Percentiles rank a stretch among this genome's conserved stretches.
These are phyloP conservation scores for Adela reaumurella DNA, from an alignment of 2,888 invertebrate species.

Conservation along the genomic window DNA sequence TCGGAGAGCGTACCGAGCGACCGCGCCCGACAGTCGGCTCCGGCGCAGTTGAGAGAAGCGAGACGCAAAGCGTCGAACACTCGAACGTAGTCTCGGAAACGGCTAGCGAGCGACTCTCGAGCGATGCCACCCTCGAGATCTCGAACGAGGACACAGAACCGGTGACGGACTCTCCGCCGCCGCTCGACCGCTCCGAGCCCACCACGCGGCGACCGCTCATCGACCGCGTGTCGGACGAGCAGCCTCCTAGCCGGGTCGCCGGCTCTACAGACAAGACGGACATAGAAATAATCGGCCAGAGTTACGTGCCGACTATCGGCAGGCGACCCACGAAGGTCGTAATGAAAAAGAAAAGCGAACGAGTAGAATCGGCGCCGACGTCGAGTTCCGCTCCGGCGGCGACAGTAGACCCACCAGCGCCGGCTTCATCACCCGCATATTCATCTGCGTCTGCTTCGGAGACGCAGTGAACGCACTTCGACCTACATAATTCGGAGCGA, in stretches of 20 bases:
- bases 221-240: conserved; percentile 36
- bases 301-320: conserved; percentile 38
- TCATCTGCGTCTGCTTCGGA: too few relatives aligned
- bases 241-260: conserved; percentile 16
- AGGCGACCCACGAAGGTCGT: conserved; percentile 40
- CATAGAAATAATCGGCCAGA: conserved; percentile 40
- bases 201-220: conserved; percentile 40
- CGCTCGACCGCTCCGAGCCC: conserved; percentile 38
- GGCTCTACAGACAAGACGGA: conserved; percentile 31
- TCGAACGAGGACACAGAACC: conserved; percentile 34
- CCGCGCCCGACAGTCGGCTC: conserved; percentile 16
- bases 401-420: conserved; percentile 14
- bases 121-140: conserved; percentile 29
- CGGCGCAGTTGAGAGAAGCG: conserved; percentile 45
- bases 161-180: conserved; percentile 36
- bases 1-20: conserved; percentile 33
- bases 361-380: conserved; percentile 1
- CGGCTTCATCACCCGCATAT: background rate
- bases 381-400: conserved; percentile 13
- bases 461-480: too few relatives aligned
- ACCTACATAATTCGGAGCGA: too few relatives aligned
- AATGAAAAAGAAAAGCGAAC: conserved; percentile 24
- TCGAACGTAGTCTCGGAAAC: conserved; percentile 43
- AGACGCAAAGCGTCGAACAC: conserved; percentile 43
- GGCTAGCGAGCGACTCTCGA: conserved; percentile 33